Conservation (phyloP, 2,113 vertebrate species). For the Phyllopteryx taeniolatus region DNA sequence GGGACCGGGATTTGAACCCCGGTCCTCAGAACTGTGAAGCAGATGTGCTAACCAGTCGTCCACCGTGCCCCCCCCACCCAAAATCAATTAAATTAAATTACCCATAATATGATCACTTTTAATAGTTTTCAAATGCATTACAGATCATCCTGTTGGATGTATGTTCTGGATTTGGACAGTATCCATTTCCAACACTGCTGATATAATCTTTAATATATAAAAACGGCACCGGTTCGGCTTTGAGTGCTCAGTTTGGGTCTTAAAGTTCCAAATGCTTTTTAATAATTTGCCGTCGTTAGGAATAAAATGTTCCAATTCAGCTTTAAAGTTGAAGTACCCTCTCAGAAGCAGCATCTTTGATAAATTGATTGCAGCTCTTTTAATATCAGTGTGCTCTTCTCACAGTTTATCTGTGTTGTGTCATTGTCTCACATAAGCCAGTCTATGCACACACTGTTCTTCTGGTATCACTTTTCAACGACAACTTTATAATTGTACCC, state of each 20-base stretch:
- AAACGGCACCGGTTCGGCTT: constrained; percentile 18
- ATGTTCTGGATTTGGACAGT: not conserved
- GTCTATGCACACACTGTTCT: constrained; percentile 10
- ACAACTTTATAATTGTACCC: constrained; percentile 27
- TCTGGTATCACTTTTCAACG: constrained; percentile 1
- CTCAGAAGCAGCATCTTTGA: constrained; percentile 44
- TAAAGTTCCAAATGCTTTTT: constrained; percentile 30
- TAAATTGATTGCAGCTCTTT: constrained; percentile 59
- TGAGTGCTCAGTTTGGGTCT: constrained; percentile 26
- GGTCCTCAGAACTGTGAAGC: too few species aligned
- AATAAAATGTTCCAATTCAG: constrained; percentile 47
- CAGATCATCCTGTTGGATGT: not conserved
- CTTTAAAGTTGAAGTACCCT: constrained; percentile 49
- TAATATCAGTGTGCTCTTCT: constrained; percentile 49
- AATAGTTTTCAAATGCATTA: constrained; percentile 7
- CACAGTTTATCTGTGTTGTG: constrained; percentile 42
- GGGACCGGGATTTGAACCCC: too few species aligned
- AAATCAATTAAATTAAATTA: too few species aligned
- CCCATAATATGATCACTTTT: not conserved
- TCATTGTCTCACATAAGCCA: constrained; percentile 42
- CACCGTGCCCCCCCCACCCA: too few species aligned
- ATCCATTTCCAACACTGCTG: not conserved
- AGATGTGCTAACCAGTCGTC: too few species aligned
- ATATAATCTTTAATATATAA: too few species aligned
- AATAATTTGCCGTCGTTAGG: constrained; percentile 54